These are phyloP conservation scores for Nomada flava DNA, from an alignment of 2,888 invertebrate genomes.

Conservation along the genomic window DNA sequence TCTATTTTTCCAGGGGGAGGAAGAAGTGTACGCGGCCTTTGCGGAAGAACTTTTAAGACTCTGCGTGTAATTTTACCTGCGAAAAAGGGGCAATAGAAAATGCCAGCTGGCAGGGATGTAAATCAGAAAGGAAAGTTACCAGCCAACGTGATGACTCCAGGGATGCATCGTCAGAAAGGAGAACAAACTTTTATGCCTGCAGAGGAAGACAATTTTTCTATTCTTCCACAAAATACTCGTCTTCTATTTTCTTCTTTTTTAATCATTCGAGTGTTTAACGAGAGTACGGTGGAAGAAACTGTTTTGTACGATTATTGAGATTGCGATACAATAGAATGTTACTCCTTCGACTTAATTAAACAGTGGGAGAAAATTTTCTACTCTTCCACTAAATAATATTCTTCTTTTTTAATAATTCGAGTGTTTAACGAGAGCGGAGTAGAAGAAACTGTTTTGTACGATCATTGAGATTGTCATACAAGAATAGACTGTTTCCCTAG, in stretches of 20 bases:
- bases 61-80: background rate
- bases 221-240: background rate
- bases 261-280: background rate
- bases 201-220: background rate
- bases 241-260: background rate
- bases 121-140: background rate
- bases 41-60: background rate
- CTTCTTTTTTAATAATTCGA: background rate
- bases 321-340: background rate
- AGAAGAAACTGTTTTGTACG: no score
- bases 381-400: background rate
- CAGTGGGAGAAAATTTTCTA: background rate
- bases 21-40: no score
- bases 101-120: background rate
- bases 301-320: background rate
- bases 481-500: background rate
- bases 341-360: slow-evolving; percentile 5
- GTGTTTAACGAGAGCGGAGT: background rate
- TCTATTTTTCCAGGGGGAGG: no score
- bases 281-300: background rate
- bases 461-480: background rate
- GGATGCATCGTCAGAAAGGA: background rate
- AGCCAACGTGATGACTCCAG: background rate
- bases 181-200: background rate
- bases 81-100: background rate